These are phyloP conservation scores for Gadus macrocephalus DNA, from an alignment of 2,113 vertebrate genomes.

Conservation along the genomic window DNA sequence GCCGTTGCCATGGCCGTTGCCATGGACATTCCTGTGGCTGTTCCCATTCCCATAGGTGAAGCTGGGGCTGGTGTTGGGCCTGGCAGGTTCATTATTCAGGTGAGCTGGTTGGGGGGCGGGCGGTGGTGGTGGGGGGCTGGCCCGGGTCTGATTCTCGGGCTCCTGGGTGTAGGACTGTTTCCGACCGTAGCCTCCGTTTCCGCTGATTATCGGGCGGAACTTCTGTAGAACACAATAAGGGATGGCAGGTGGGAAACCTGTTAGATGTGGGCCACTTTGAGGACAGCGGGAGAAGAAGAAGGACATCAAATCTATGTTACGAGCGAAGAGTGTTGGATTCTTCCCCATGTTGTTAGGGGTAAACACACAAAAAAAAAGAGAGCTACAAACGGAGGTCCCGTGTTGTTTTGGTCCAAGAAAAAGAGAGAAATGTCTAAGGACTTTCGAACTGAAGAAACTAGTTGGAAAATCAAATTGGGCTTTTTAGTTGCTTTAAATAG, in stretches of 20 bases:
- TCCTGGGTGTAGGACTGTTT: conserved; percentile 61
- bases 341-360: not conserved
- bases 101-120: conserved; percentile 52
- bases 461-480: conserved; percentile 22
- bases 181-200: conserved; percentile 66
- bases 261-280: not conserved
- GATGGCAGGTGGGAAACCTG: not conserved
- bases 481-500: conserved; percentile 7
- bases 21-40: conserved; percentile 47
- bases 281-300: no score
- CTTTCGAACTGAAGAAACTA: conserved; percentile 19
- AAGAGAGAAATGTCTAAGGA: conserved; percentile 4
- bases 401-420: conserved; percentile 26
- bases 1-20: conserved; percentile 8
- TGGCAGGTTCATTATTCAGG: conserved; percentile 69
- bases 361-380: not conserved
- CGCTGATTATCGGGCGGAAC: conserved; percentile 75
- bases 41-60: conserved; percentile 31
- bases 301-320: no score
- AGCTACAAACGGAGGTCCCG: conserved; percentile 13
- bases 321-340: not conserved
- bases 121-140: conserved; percentile 7
- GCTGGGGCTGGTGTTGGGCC: conserved; percentile 61
- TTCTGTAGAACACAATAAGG: conserved; percentile 67
- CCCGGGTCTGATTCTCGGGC: conserved; percentile 15